Evolutionary conservation across 2,888 invertebrate species (phyloP).

Genomic region (Euproctis similis): DNA sequence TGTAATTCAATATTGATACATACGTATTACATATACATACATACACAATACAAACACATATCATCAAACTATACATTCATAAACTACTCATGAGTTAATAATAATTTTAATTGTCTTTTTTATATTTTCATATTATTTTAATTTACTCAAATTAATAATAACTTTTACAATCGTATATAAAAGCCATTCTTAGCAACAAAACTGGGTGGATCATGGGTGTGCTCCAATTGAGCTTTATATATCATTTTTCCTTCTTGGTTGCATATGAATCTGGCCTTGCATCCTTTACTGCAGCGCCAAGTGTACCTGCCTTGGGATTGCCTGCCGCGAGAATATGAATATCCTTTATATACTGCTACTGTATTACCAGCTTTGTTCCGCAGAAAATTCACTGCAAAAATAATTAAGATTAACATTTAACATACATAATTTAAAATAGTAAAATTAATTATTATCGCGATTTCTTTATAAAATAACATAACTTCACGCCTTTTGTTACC

Average conservation of each 20-base stretch:
- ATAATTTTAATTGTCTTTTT: no score
- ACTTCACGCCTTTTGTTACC: no score
- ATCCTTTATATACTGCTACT: neutral
- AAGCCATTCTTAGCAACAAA: constrained; percentile 3
- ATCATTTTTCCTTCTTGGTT: neutral
- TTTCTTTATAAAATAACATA: no score
- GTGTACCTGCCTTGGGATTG: neutral
- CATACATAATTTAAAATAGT: no score
- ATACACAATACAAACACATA: no score
- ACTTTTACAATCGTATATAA: constrained; percentile 1
- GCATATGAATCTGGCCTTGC: constrained; percentile 11
- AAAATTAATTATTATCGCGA: no score
- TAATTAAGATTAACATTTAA: no score
- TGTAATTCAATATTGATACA: no score
- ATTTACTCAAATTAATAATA: neutral
- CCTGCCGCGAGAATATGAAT: neutral
- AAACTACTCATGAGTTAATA: no score
- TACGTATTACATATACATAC: no score
- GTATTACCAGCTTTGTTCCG: neutral
- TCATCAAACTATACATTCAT: no score
- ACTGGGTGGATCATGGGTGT: constrained; percentile 1
- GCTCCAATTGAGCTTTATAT: neutral
- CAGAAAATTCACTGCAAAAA: constrained; percentile 1
- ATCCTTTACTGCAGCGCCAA: constrained; percentile 9
- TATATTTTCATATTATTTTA: no score